Evolutionary conservation across 1,140 invertebrate species (phyloP).

Genomic region (Pogonognathellus flavescens): DNA sequence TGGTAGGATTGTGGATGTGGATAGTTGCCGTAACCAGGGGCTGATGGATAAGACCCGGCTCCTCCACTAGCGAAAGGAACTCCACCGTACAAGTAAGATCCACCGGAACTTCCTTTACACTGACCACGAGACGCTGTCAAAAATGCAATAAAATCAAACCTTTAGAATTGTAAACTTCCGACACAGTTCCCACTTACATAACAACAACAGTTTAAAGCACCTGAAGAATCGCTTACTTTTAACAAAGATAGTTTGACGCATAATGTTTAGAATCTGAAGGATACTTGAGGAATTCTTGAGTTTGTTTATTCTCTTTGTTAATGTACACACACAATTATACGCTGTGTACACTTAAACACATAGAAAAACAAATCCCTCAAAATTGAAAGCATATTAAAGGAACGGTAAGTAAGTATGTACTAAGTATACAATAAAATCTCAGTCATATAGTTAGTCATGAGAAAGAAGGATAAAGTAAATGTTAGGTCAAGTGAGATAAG

Average conservation of each 20-base stretch:
- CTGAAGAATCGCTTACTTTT: too few relatives aligned
- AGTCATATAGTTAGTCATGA: background rate
- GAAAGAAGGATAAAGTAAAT: background rate
- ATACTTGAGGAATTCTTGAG: too few relatives aligned
- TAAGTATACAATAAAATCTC: too few relatives aligned
- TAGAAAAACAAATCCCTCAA: too few relatives aligned
- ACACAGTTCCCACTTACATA: too few relatives aligned
- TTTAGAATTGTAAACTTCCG: too few relatives aligned
- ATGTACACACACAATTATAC: background rate
- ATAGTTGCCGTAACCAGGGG: conserved; percentile 53
- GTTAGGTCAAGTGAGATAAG: background rate
- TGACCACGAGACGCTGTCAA: conserved; percentile 50
- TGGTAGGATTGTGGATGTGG: conserved; percentile 60
- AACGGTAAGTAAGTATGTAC: too few relatives aligned
- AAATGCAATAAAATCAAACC: background rate
- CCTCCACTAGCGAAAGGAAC: conserved; percentile 53
- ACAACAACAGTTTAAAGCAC: too few relatives aligned
- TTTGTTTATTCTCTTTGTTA: background rate
- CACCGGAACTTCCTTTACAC: conserved; percentile 59
- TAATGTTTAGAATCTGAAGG: too few relatives aligned
- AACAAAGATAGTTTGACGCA: too few relatives aligned
- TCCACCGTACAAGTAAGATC: conserved; percentile 60
- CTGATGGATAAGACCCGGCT: conserved; percentile 45
- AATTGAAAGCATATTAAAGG: too few relatives aligned
- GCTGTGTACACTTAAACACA: too few relatives aligned